These are phyloP conservation scores for Bergia puertoricense DNA, from an alignment of 92 coral and sea anemone genomes.

Conservation along the genomic window DNA sequence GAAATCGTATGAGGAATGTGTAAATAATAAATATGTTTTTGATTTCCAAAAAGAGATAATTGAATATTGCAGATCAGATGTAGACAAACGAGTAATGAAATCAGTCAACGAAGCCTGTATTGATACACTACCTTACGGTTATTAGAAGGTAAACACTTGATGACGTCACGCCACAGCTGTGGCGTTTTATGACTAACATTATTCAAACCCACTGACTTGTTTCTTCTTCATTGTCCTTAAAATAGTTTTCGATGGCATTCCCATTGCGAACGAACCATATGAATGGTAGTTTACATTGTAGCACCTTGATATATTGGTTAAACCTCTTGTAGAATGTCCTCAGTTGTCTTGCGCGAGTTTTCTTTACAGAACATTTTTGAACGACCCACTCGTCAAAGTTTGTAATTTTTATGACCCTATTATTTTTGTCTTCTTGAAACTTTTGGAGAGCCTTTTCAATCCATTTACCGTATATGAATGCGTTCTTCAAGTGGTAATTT, in stretches of 20 bases:
- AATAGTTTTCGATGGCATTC: no score
- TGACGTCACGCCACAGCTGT: no score
- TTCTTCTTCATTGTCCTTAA: no score
- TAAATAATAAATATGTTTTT: not conserved
- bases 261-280: not conserved
- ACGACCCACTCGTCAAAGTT: not conserved
- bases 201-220: no score
- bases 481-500: not conserved
- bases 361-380: not conserved
- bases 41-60: conserved; percentile 3
- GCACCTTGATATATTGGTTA: not conserved
- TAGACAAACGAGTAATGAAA: not conserved
- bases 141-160: no score
- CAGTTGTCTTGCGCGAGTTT: not conserved
- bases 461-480: not conserved
- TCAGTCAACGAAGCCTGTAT: no score
- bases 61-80: not conserved
- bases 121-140: no score
- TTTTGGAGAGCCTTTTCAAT: not conserved
- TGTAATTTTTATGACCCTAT: not conserved
- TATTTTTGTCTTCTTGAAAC: not conserved
- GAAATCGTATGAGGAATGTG: not conserved
- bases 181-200: no score
- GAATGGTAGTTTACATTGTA: not conserved
- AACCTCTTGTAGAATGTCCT: not conserved